Base-by-base conservation (phyloP, 1,140 invertebrate species). In the Apis dorsata region DNA sequence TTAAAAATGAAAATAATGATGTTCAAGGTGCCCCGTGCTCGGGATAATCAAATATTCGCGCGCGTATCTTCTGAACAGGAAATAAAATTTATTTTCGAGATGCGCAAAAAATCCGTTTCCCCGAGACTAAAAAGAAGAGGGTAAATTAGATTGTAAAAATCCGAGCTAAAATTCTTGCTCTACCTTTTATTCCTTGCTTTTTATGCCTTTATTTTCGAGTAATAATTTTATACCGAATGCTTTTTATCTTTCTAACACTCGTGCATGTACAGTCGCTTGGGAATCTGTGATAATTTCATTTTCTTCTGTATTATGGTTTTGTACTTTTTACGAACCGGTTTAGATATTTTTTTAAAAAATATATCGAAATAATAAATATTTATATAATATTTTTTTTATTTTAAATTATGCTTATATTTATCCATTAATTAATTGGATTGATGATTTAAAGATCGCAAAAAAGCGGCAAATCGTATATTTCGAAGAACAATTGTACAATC, bases 31-130 rank as follows among this genome's bases (percentile, higher is more conserved):
- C 2, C 13, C 4, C 55, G 11, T 10, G 21, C 17, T 10, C 1
- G 44, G 17, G 13, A 70, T 60, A 60, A 79, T 69, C 55, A 70
- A 79, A 70, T 62, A 15, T 60, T 79, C 55, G 7, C 5, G 57
- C 34, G 15, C 34, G 19, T 51, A 70, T 44, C 24, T 55, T 55
- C 21, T 24, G 24, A 66, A 55, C 19, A 44, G 49, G 44, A 34
- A 17, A 0, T 66, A 3, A 34, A n/a, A 34, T 24, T 28, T 12
- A 53, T 65, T 63, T 55, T 53, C 74, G 44, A 55, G 34, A 57
- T 57, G 17, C 15, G n/a, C 9, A 19, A 34, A 68, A 68, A 21
- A 1, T 4, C 19, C 34, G 34, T 9, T 17, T 15, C 9, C 8
- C 11, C 15, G 17, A 19, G 19, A 60, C 19, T 9, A 60, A 55